Evolutionary conservation across 2,113 vertebrate genomes (phyloP), one percentile per base, ranked within the genome.

Genomic region (Heterotilapia buettikoferi): DNA sequence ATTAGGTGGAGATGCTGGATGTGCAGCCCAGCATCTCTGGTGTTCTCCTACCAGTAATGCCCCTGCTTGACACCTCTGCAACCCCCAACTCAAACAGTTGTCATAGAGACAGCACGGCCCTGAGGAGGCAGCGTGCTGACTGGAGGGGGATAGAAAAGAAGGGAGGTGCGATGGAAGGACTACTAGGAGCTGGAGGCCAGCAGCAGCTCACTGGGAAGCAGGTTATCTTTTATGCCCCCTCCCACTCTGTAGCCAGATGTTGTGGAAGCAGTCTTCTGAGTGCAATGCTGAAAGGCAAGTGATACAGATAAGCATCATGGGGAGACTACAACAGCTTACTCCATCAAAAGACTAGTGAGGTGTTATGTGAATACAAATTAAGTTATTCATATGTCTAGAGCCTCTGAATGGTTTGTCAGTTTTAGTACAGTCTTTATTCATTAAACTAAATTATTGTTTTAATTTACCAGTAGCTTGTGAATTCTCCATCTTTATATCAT

Each of bases 1-100:
- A 99, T 99, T 99, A 99, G 97, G 97, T 97, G 97, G 97, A 98
- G 98, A 98, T 97, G 96, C 96, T 97, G 97, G 97, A 97, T 97
- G 97, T 97, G 96, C 96, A 96, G 97, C 96, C 96, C 96, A 95
- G 93, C 96, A 97, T 97, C 97, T 97, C 96, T 97, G 97, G 96
- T 97, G 97, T 97, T 98, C 97, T 96, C 96, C 97, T 97, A 97
- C 96, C 96, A 88, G 96, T 97, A 97, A 98, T 97, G 97, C 97
- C 97, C 97, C 95, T 63, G 96, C 97, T 97, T 98, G 98, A 98
- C 98, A 98, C 97, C 97, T 98, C 97, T 96, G 97, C 97, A 97
- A 97, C 98, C 97, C 97, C 97, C 97, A 96, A 97, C 98, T 98
- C 97, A 97, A 97, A 97, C 97, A 97, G 98, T 99, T 98, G 98